Base-by-base conservation (phyloP, 2,113 vertebrate species). In the Tragelaphus scriptus region DNA sequence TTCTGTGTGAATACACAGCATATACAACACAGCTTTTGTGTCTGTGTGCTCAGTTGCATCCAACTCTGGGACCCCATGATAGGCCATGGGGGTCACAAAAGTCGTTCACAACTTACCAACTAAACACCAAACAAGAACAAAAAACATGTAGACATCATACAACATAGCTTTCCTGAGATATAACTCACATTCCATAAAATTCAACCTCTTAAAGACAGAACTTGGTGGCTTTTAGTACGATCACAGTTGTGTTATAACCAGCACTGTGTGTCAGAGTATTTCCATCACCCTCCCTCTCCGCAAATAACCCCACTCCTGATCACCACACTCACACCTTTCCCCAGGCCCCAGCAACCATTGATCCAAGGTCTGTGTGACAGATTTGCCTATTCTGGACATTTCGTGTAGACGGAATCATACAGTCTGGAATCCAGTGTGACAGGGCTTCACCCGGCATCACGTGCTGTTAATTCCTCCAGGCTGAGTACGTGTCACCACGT, bases 401-500 rank as follows among this genome's bases (percentile, higher is more conserved):
- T 30, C 3, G 7, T 61, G n/a, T 61, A 53, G 56, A 32, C 5
- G 32, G 28, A 59, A 11, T 75, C 11, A 11, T 2, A 7, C 16
- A 51, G 6, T 4, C 3, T 2, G 5, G 5, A 17, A 15, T 6
- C 56, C 49, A 4, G 5, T 17, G 9, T 25, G 56, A 55, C 36
- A 6, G 49, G 26, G 65, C 85, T 85, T 51, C 65, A 36, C 80
- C 19, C 23, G 9, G 32, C 30, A 4, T 2, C 6, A 61, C 3
- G 9, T 23, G n/a, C 21, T 10, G 15, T 23, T 17, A 25, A 68
- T 19, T 85, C 53, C 10, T 25, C 16, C 28, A 14, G 6, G 51
- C 3, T 23, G 25, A 28, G 51, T 17, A 10, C 0, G 2, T 17
- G 8, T 44, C 44, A 13, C 53, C 16, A 13, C 5, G 2, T 7